Percentiles rank a stretch among this genome's conserved stretches.
Conservation (phyloP, 1,140 invertebrate genomes). For the Drosophila nigrodunni region DNA sequence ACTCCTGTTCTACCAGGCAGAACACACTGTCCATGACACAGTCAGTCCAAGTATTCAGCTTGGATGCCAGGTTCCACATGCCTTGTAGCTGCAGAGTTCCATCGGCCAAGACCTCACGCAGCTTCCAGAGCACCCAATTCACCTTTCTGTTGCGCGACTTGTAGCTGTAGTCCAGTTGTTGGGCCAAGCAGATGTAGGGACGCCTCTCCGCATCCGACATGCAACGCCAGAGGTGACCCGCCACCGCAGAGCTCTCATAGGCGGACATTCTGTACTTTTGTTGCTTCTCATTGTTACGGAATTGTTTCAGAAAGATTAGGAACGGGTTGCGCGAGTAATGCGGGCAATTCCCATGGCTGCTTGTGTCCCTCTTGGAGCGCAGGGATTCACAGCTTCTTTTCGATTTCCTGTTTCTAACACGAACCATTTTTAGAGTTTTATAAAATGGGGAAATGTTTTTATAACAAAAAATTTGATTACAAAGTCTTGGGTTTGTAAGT, state of each 20-base stretch:
- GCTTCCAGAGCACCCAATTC: conserved; percentile 21
- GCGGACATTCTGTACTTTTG: conserved; percentile 2
- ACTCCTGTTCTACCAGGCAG: not conserved
- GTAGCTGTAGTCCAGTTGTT: conserved; percentile 8
- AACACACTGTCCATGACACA: not conserved
- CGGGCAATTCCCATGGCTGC: not conserved
- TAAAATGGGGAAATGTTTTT: not conserved
- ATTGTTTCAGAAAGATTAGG: conserved; percentile 36
- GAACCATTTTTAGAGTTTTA: conserved; percentile 4
- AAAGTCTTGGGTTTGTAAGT: not conserved
- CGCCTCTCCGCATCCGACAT: conserved; percentile 21
- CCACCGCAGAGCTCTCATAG: conserved; percentile 7
- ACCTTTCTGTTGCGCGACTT: conserved; percentile 16
- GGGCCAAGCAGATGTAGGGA: conserved; percentile 23
- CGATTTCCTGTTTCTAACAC: not conserved
- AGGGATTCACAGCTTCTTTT: not conserved
- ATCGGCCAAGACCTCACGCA: not conserved
- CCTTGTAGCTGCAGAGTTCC: not conserved
- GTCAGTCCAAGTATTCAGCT: conserved; percentile 35
- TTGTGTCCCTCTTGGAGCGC: not conserved
- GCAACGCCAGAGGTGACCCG: conserved; percentile 26
- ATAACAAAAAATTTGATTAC: conserved; percentile 3
- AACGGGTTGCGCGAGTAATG: conserved; percentile 42
- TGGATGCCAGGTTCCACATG: not conserved
- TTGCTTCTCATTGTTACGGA: conserved; percentile 2